phyloP scores from a whole-genome alignment of 2,888 invertebrate species.

The Drosophila tripunctata region DNA sequence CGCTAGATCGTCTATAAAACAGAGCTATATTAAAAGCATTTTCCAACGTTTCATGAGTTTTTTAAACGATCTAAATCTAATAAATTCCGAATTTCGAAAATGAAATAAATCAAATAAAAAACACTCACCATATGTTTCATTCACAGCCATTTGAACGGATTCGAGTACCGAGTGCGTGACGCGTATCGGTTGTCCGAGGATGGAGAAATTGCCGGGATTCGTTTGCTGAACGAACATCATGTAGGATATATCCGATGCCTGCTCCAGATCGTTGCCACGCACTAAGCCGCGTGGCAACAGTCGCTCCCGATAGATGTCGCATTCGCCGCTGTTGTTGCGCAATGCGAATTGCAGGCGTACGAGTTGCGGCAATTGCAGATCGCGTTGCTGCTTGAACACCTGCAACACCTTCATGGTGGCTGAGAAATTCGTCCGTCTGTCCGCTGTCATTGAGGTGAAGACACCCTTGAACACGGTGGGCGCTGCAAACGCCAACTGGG shows the following conservation, averaged over 20 bases:
- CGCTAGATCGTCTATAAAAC: too few species aligned
- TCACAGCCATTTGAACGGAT: slow-evolving; percentile 83
- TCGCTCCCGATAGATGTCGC: slow-evolving; percentile 84
- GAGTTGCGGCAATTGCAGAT: slow-evolving; percentile 80
- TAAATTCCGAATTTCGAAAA: too few species aligned
- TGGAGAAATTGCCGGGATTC: slow-evolving; percentile 83
- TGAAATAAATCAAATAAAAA: neutral
- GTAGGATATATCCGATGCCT: slow-evolving; percentile 80
- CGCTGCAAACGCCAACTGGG: slow-evolving; percentile 87
- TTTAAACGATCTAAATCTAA: neutral
- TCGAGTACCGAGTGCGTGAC: slow-evolving; percentile 81
- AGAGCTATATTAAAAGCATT: too few species aligned
- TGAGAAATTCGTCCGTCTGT: slow-evolving; percentile 86
- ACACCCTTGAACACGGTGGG: slow-evolving; percentile 88
- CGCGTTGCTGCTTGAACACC: slow-evolving; percentile 87
- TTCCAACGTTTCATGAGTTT: too few species aligned
- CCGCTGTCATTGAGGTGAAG: slow-evolving; percentile 87
- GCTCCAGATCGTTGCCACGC: slow-evolving; percentile 82
- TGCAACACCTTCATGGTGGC: slow-evolving; percentile 88
- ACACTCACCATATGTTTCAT: slow-evolving; percentile 84
- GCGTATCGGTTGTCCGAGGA: slow-evolving; percentile 83
- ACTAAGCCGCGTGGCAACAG: slow-evolving; percentile 82
- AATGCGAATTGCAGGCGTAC: slow-evolving; percentile 83
- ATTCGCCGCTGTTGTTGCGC: slow-evolving; percentile 82
- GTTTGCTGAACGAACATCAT: slow-evolving; percentile 84